Evolutionary conservation across 1,140 invertebrate genomes (phyloP), one percentile per base, ranked within the genome.

Genomic region (Tetramorium alpestre): DNA sequence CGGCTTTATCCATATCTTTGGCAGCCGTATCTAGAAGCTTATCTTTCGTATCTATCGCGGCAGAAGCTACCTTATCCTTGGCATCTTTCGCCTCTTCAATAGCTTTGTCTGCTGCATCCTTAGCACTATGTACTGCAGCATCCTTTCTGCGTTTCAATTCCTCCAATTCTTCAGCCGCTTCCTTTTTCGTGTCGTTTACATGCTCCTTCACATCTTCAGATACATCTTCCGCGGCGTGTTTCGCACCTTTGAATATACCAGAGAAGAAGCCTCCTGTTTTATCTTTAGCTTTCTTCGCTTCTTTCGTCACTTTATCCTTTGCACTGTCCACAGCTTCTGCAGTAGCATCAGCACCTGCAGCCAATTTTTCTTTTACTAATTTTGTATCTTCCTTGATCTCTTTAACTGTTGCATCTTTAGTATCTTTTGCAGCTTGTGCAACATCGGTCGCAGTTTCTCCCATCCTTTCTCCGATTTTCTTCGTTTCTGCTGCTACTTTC

Each of bases 191-290:
- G 44, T 92, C 88, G 7, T 89, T 88, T 10, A 90, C 65, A 65
- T 91, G 92, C 77, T 95, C 93, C 70, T 93, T 92, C 0, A 93
- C 88, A 0, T 93, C 93, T 28, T 93, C 93, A 0, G 92, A 90
- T 11, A 92, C 77, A 56, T 94, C 94, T 16, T 94, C 93, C 6
- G 91, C 89, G 3, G 93, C 88, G 44, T 93, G 90, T 51, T 92
- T 93, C 0, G 89, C 84, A 13, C 91, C 88, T 16, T 92, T 91
- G 3, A 93, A 88, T 8, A 92, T 88, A 1, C 88, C 87, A 2
- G 91, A 91, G 1, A 91, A 44, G 25, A 90, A 91, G 0, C 92
- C 89, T 58, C 81, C 44, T 10, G 69, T 58, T 10, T 91, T 89
- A 0, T 84, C 72, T 16, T 91, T 90, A 0, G 58, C 73, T 25